phyloP scores from a whole-genome alignment of 1,140 invertebrate genomes.

The Drosophila burlai region DNA sequence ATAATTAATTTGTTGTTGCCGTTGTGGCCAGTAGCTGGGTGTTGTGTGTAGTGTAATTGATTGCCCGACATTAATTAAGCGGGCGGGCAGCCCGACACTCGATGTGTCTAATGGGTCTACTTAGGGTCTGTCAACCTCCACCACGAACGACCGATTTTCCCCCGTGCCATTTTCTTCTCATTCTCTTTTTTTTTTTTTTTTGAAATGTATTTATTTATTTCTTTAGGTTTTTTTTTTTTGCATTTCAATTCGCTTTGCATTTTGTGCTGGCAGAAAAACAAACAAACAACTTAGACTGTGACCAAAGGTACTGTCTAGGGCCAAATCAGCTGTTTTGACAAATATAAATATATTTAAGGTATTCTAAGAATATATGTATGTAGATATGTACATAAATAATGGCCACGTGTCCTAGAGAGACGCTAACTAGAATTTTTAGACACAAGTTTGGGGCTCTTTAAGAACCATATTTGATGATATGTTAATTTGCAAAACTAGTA shows the following conservation, averaged over 20 bases:
- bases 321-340: slow-evolving; percentile 5
- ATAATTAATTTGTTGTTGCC: slow-evolving; percentile 69
- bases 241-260: slow-evolving; percentile 52
- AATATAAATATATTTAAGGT: slow-evolving; percentile 4
- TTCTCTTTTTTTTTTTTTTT: not conserved
- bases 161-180: slow-evolving; percentile 9
- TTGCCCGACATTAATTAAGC: slow-evolving; percentile 69
- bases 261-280: slow-evolving; percentile 22
- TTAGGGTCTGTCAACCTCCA: slow-evolving; percentile 23
- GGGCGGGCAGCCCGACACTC: slow-evolving; percentile 39
- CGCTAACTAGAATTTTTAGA: not conserved
- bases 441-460: not conserved
- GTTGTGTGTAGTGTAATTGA: slow-evolving; percentile 63
- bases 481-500: not conserved
- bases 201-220: not conserved
- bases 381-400: not conserved
- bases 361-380: not conserved
- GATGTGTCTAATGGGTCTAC: slow-evolving; percentile 42
- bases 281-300: slow-evolving; percentile 54
- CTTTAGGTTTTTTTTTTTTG: not conserved
- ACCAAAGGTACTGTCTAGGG: slow-evolving; percentile 6
- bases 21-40: not conserved
- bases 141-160: not conserved
- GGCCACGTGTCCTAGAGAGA: not conserved
- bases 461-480: not conserved